A percentile compares a stretch with the other conserved stretches of the same genome.
These are phyloP conservation scores for Meandrusa payeni DNA, from an alignment of 2,888 invertebrate genomes.

Conservation along the genomic window DNA sequence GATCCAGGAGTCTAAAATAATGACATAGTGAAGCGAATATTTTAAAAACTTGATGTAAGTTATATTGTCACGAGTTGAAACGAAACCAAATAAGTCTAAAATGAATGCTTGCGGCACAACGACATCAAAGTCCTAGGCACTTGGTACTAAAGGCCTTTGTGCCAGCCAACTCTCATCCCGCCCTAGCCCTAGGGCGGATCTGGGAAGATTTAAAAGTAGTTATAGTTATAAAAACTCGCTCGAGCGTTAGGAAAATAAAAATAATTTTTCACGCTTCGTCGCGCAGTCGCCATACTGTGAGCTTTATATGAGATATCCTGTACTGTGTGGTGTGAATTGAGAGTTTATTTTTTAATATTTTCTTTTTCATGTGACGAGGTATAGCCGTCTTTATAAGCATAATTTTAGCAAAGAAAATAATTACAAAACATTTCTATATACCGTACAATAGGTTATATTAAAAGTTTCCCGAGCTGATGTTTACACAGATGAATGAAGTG, in stretches of 20 bases:
- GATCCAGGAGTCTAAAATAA: too few species aligned
- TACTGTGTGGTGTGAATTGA: too few species aligned
- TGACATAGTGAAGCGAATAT: not conserved
- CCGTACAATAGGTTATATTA: too few species aligned
- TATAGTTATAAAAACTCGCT: constrained; percentile 18
- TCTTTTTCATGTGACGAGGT: too few species aligned
- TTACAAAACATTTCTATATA: too few species aligned
- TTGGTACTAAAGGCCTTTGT: constrained; percentile 19
- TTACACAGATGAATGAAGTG: too few species aligned
- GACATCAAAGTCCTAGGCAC: constrained; percentile 21
- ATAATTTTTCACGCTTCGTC: constrained; percentile 12
- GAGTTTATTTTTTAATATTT: too few species aligned
- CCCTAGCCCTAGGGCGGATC: constrained; percentile 9
- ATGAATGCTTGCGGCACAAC: constrained; percentile 4
- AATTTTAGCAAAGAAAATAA: too few species aligned
- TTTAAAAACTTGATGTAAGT: not conserved
- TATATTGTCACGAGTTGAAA: constrained; percentile 6
- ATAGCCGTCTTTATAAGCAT: too few species aligned
- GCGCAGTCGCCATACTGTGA: not conserved
- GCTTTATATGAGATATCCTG: not conserved
- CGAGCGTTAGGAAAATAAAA: constrained; percentile 18
- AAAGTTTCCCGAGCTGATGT: too few species aligned
- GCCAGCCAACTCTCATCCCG: constrained; percentile 3
- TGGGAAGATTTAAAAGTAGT: constrained; percentile 15
- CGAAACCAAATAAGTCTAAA: constrained; percentile 10